Evolutionary conservation across 2,113 vertebrate species (phyloP), one percentile per base, ranked within the genome.

Genomic region (Engystomops pustulosus): DNA sequence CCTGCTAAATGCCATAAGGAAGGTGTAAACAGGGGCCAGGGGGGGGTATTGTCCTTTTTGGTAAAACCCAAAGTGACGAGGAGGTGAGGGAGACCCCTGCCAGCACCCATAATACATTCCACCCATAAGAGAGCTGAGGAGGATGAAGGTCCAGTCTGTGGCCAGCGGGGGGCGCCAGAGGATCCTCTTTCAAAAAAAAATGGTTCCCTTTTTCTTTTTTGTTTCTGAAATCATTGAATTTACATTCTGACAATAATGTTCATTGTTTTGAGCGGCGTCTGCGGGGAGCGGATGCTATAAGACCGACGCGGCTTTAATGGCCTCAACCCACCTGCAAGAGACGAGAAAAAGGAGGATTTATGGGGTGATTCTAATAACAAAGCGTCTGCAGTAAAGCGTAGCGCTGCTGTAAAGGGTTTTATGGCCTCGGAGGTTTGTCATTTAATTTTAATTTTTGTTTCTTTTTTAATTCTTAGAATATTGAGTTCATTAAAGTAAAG

Each of bases 301-400:
- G 87, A 98, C 91, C 2, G 96, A 97, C 70, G 98, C 98, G 86
- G 97, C 95, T 89, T 97, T 95, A 96, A 99, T 98, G 88, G 97
- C 96, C 83, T 96, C 93, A 76, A 95, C 95, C 98, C 98, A 99
- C 89, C 97, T 99, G 91, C 34, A 81, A 85, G 86, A 94, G 23
- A 82, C 47, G 67, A 77, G 25, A 70, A 12, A 71, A 23, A 32
- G 5, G 36, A 58, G 12, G 41, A 9, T 23, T 78, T 78, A 58
- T 78, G 36, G 8, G 51, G 32, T 17, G 9, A 58, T 38, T 58
- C 11, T 25, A 25, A 23, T 38, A 9, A 60, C 3, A 14, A 55
- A 32, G 1, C 9, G 30, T 12, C 32, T 58, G 49, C 49, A 14
- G 49, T 77, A 67, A 67, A 67, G 62, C 8, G 32, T 65, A 2